These are phyloP conservation scores for Dromaius novaehollandiae DNA, from an alignment of 2,113 vertebrate species.

Conservation along the genomic window DNA sequence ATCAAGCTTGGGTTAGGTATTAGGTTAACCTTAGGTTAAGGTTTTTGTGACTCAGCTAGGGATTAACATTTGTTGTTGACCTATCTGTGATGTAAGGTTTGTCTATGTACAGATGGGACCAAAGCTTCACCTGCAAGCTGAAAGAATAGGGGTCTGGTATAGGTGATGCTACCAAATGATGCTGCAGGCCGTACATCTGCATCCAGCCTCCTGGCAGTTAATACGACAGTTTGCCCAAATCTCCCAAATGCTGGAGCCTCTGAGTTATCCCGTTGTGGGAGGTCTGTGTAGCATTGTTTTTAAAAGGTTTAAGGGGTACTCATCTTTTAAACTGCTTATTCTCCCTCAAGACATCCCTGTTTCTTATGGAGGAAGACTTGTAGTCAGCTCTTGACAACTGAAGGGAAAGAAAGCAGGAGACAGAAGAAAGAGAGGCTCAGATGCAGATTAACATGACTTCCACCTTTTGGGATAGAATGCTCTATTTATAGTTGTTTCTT, in stretches of 20 bases:
- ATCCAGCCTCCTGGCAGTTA: neutral
- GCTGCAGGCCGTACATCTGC: neutral
- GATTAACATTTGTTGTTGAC: neutral
- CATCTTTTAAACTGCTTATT: neutral
- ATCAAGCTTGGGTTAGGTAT: neutral
- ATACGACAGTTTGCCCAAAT: neutral
- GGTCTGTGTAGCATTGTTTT: neutral
- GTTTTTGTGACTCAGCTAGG: neutral
- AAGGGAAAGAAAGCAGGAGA: neutral
- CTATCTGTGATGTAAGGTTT: neutral
- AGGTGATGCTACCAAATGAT: neutral
- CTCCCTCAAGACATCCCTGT: neutral
- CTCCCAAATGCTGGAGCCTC: neutral
- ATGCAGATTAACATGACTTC: neutral
- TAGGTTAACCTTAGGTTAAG: neutral
- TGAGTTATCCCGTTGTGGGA: neutral
- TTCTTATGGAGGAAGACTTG: neutral
- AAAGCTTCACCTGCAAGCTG: neutral
- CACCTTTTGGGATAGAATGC: neutral
- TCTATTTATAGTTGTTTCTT: neutral
- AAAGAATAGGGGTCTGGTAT: neutral
- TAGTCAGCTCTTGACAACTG: neutral
- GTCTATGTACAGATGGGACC: accelerated
- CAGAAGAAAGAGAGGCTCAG: neutral
- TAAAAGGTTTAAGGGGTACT: neutral